phyloP scores from a whole-genome alignment of 2,888 invertebrate genomes.

The Hirtodrosophila duncani region DNA sequence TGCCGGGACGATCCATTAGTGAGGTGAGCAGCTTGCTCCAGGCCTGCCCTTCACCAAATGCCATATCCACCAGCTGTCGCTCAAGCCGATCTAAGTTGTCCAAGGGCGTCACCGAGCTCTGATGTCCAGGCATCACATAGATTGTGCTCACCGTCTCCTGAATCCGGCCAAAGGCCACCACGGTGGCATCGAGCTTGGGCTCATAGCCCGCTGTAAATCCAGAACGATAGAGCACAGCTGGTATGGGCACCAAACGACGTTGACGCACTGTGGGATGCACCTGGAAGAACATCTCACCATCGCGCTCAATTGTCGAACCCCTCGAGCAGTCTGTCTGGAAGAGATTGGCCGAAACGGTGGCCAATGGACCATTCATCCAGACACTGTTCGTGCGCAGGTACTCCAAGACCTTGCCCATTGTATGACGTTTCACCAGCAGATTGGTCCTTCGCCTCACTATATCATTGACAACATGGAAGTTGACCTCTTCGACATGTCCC shows the following conservation, averaged over 20 bases:
- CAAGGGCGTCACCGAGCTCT: slow-evolving; percentile 87
- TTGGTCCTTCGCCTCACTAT: slow-evolving; percentile 90
- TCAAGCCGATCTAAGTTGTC: slow-evolving; percentile 88
- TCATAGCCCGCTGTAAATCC: slow-evolving; percentile 92
- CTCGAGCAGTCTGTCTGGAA: slow-evolving; percentile 89
- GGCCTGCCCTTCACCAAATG: slow-evolving; percentile 82
- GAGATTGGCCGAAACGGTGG: slow-evolving; percentile 89
- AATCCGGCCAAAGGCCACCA: slow-evolving; percentile 86
- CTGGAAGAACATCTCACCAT: slow-evolving; percentile 92
- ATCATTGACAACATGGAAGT: slow-evolving; percentile 89
- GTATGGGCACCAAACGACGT: slow-evolving; percentile 88
- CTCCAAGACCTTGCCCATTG: slow-evolving; percentile 87
- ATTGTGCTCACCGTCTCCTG: slow-evolving; percentile 87
- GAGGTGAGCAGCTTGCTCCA: slow-evolving; percentile 88
- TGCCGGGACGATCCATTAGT: slow-evolving; percentile 85
- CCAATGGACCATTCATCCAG: slow-evolving; percentile 86
- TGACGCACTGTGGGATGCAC: slow-evolving; percentile 89
- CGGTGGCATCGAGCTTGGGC: slow-evolving; percentile 89
- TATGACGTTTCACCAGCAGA: slow-evolving; percentile 87
- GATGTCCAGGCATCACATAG: slow-evolving; percentile 91
- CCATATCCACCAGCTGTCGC: slow-evolving; percentile 83
- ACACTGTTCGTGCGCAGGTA: slow-evolving; percentile 87
- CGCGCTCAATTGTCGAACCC: slow-evolving; percentile 86
- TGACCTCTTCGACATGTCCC: slow-evolving; percentile 90
- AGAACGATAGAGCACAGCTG: slow-evolving; percentile 87